Percentiles rank a stretch among this genome's conserved stretches.
Conservation (phyloP, 2,888 invertebrate species). For the Sturmia bella region DNA sequence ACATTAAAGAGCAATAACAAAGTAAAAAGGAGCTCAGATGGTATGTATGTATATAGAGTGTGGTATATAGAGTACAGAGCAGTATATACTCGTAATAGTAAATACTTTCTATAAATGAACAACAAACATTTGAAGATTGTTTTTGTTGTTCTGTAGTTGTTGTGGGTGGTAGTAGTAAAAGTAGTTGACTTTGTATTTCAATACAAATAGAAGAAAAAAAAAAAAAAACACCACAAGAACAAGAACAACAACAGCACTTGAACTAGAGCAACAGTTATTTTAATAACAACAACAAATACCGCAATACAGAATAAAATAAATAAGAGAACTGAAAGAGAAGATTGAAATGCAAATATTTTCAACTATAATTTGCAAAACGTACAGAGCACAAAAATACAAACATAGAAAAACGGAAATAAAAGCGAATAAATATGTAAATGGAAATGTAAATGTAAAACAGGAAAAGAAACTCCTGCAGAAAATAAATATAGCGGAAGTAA, state of each 20-base stretch:
- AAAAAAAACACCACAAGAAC: too few relatives aligned
- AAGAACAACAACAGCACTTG: conserved; percentile 2
- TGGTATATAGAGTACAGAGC: too few relatives aligned
- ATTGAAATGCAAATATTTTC: conserved; percentile 22
- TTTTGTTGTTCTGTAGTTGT: not conserved
- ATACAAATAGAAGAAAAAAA: not conserved
- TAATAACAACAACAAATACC: conserved; percentile 7
- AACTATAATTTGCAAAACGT: not conserved
- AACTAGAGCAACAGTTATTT: conserved; percentile 45
- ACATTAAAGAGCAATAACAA: too few relatives aligned
- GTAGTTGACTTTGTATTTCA: conserved; percentile 26
- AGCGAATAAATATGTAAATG: too few relatives aligned
- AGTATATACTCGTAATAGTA: not conserved
- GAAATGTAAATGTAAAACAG: too few relatives aligned
- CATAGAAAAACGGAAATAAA: too few relatives aligned
- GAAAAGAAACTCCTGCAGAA: too few relatives aligned
- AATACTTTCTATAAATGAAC: conserved; percentile 21
- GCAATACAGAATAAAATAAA: not conserved
- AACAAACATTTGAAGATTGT: not conserved
- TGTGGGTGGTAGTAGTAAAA: not conserved
- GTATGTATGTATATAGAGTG: too few relatives aligned
- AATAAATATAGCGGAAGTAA: not conserved
- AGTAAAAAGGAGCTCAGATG: too few relatives aligned
- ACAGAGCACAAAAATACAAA: too few relatives aligned
- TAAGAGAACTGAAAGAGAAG: not conserved